Evolutionary conservation across 2,113 vertebrate genomes (phyloP), one percentile per base, ranked within the genome.

Genomic region (Atrichornis clamosus): DNA sequence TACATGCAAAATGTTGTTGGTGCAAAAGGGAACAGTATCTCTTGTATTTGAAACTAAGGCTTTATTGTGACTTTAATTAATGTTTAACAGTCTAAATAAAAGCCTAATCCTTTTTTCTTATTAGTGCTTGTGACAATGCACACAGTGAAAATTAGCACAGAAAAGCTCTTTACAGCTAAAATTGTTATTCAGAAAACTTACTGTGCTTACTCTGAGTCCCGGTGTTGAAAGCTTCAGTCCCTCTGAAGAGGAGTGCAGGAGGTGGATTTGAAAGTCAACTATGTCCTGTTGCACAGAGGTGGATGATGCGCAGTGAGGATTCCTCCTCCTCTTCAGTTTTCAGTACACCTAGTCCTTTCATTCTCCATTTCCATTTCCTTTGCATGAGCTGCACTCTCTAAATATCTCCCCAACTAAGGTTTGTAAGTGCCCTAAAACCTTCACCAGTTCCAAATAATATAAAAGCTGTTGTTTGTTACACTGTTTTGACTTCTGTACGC

Each of bases 391-490:
- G 1, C 17, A 37, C 9, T 3, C 7, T 27, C 4, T 55, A 8
- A 4, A 7, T 6, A 8, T 20, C 4, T 56, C 81, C 32, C 8
- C n/a, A 89, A 39, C 1, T 47, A 18, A 50, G 23, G 11, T 59
- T 11, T 90, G 15, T 28, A 83, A 33, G 32, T 24, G 4, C 18
- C 14, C 11, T 30, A 30, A 50, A 75, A 33, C 3, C 20, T 41
- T 9, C 6, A 24, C 4, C 2, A 4, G 13, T 24, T 32, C 4
- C 20, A 84, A 49, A 53, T n/a, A 72, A 41, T 10, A 22, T 3
- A 37, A 55, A 80, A 47, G 0, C 1, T 63, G 17, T 4, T 62
- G 6, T 58, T 84, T 2, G 0, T 82, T 53, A 19, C 28, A 67
- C 5, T 47, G 7, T 35, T 64, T 13, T 75, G 16, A 52, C 9